A percentile compares a stretch with the other conserved stretches of the same genome.
Evolutionary conservation across 2,113 vertebrate genomes (phyloP).

Genomic region (Tapirus terrestris): DNA sequence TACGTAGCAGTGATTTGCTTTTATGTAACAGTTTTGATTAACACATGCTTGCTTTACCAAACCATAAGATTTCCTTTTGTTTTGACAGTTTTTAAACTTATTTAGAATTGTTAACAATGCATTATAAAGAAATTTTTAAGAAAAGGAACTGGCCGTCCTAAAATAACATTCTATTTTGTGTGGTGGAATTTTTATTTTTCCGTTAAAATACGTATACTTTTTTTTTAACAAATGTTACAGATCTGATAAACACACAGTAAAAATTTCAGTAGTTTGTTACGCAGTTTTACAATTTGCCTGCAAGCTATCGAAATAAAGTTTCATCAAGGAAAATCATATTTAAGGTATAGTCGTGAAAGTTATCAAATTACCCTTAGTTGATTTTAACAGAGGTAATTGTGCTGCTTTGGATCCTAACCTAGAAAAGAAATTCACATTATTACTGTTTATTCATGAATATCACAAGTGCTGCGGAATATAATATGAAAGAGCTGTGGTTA

Average conservation of each 20-base stretch:
- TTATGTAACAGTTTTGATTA: constrained; percentile 4
- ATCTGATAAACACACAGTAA: not conserved
- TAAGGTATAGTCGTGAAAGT: not conserved
- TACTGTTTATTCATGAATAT: not conserved
- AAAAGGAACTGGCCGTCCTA: not conserved
- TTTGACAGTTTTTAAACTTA: not conserved
- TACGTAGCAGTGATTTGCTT: not conserved
- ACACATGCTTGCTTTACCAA: constrained; percentile 20
- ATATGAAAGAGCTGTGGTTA: constrained; percentile 18
- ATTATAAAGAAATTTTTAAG: not conserved
- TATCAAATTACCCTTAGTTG: not conserved
- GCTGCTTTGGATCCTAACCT: not conserved
- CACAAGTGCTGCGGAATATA: not conserved
- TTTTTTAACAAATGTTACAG: not conserved
- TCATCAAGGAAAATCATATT: not conserved
- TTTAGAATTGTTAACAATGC: not conserved
- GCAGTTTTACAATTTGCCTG: not conserved
- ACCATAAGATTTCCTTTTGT: not conserved
- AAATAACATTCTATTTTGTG: not conserved
- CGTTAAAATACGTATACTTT: not conserved
- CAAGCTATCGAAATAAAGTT: constrained; percentile 36
- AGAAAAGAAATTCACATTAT: not conserved
- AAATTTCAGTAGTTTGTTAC: not conserved
- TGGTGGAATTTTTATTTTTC: constrained; percentile 38
- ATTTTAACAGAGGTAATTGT: not conserved